A percentile compares a stretch with the other conserved stretches of the same genome.
Conservation (phyloP, 2,888 invertebrate species). For the Aelia acuminata region DNA sequence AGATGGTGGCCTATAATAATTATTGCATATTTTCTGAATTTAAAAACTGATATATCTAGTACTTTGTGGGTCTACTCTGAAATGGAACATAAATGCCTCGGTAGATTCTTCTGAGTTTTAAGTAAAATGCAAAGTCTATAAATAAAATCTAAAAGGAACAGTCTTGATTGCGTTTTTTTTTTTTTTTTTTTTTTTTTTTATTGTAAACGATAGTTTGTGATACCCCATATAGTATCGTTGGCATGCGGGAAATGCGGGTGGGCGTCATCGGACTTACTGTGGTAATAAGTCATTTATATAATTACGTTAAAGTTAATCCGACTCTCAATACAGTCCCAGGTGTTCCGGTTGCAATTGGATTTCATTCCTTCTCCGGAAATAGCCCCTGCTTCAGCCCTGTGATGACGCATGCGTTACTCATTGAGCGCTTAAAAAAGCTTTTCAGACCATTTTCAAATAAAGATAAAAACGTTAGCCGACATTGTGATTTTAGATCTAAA, state of each 20-base stretch:
- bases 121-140: too few relatives aligned
- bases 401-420: not conserved
- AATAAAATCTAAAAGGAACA: too few relatives aligned
- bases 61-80: not conserved
- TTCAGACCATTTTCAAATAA: not conserved
- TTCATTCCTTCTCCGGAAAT: not conserved
- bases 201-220: too few relatives aligned
- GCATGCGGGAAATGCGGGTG: too few relatives aligned
- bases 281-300: too few relatives aligned
- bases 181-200: too few relatives aligned
- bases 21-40: too few relatives aligned
- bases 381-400: not conserved
- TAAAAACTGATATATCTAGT: too few relatives aligned
- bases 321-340: not conserved
- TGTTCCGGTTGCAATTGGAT: not conserved
- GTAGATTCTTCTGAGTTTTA: not conserved
- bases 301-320: not conserved
- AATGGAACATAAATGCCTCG: not conserved
- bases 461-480: not conserved
- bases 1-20: not conserved
- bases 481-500: not conserved
- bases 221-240: too few relatives aligned
- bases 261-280: too few relatives aligned
- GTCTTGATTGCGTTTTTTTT: too few relatives aligned
- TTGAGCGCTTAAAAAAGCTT: not conserved